Evolutionary conservation across 2,113 vertebrate genomes (phyloP).

Genomic region (Barnardius zonarius): DNA sequence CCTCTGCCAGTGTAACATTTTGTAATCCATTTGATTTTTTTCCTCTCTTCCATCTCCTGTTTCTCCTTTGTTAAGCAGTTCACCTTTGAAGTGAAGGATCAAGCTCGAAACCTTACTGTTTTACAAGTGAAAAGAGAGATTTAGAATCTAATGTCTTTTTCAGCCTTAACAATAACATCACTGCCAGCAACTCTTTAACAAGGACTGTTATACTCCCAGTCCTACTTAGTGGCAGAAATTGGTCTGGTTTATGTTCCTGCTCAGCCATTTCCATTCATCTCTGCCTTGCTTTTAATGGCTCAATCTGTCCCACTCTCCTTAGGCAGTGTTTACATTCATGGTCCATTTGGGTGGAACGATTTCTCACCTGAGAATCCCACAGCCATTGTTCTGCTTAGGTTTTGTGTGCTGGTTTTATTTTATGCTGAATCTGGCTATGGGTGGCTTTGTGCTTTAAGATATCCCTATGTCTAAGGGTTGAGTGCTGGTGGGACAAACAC

Average conservation of each 20-base stretch:
- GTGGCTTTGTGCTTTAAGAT: not conserved
- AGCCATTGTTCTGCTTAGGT: not conserved
- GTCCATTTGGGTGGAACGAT: slow-evolving; percentile 57
- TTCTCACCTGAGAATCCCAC: slow-evolving; percentile 60
- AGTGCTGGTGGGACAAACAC: not conserved
- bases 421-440: not conserved
- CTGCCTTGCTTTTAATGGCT: slow-evolving; percentile 57
- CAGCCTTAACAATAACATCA: slow-evolving; percentile 66
- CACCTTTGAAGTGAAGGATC: slow-evolving; percentile 49
- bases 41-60: not conserved
- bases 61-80: slow-evolving; percentile 1
- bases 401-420: not conserved
- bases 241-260: slow-evolving; percentile 60
- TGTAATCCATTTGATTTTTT: not conserved
- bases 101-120: slow-evolving; percentile 44
- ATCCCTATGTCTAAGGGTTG: not conserved
- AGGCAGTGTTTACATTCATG: slow-evolving; percentile 28
- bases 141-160: slow-evolving; percentile 59
- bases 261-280: slow-evolving; percentile 61
- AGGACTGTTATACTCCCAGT: slow-evolving; percentile 54
- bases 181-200: slow-evolving; percentile 53
- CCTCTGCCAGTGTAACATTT: not conserved
- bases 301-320: slow-evolving; percentile 21
- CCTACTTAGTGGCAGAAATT: slow-evolving; percentile 65
- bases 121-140: slow-evolving; percentile 59